Evolutionary conservation across 2,888 invertebrate species (phyloP).

Genomic region (Pycnomerus fuliginosus): DNA sequence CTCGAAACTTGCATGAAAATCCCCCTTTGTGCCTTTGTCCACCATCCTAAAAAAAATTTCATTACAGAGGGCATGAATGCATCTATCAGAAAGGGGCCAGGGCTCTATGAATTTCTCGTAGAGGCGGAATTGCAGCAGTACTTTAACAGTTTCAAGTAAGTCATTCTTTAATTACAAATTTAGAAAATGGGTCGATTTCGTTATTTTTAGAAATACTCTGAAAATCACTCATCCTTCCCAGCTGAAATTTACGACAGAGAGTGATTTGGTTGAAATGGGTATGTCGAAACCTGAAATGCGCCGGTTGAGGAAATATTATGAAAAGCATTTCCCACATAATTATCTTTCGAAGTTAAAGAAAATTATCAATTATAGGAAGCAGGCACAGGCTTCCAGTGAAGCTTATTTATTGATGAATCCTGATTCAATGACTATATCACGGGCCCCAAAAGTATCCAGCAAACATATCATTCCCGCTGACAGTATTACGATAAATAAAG

Average conservation of each 20-base stretch:
- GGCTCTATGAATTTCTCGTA: conserved; percentile 85
- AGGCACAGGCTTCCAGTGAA: conserved; percentile 48
- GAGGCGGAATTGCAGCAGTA: conserved; percentile 95
- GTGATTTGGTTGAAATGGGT: conserved; percentile 88
- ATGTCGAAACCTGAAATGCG: conserved; percentile 95
- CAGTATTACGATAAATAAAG: conserved; percentile 90
- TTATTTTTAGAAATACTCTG: conserved; percentile 72
- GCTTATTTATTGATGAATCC: conserved; percentile 38
- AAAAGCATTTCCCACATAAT: conserved; percentile 91
- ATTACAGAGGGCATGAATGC: conserved; percentile 45
- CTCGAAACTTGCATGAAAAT: not conserved
- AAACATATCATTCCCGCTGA: conserved; percentile 84
- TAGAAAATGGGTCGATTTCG: not conserved
- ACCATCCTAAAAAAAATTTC: not conserved
- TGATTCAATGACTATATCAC: conserved; percentile 48
- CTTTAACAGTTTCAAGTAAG: conserved; percentile 73
- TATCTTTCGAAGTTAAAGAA: conserved; percentile 91
- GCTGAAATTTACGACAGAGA: conserved; percentile 91
- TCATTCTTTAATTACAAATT: conserved; percentile 20
- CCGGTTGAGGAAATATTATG: conserved; percentile 88
- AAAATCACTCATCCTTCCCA: conserved; percentile 87
- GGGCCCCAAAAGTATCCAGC: conserved; percentile 66
- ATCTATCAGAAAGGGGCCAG: conserved; percentile 58
- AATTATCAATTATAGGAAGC: conserved; percentile 64
- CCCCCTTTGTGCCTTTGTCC: not conserved